Percentiles rank a stretch among this genome's conserved stretches.
These are phyloP conservation scores for Ceratosolen solmsi DNA, from an alignment of 1,140 invertebrate species.

Conservation along the genomic window DNA sequence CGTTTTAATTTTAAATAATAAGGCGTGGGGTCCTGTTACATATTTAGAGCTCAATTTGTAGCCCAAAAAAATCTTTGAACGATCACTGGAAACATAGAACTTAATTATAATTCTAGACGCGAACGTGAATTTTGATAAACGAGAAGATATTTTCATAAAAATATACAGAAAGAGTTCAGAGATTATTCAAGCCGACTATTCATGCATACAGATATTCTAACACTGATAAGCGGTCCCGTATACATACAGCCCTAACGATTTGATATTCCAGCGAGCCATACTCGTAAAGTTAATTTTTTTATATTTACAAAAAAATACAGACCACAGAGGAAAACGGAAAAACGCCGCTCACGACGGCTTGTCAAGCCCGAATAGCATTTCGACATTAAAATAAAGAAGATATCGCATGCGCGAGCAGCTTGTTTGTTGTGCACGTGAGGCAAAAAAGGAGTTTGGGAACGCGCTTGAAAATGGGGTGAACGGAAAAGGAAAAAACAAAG, in stretches of 20 bases:
- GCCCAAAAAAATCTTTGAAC: neutral
- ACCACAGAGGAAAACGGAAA: conserved; percentile 12
- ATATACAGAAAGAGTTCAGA: conserved; percentile 1
- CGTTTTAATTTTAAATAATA: neutral
- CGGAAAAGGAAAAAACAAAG: neutral
- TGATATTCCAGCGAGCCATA: conserved; percentile 8
- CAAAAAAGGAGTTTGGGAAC: neutral
- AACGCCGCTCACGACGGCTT: neutral
- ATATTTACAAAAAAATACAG: conserved; percentile 11
- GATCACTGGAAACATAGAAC: neutral
- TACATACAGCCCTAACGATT: conserved; percentile 8
- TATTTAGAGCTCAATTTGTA: neutral
- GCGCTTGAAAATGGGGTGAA: neutral
- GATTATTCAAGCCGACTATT: conserved; percentile 10
- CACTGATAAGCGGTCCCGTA: neutral
- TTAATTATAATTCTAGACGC: neutral
- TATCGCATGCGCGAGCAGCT: conserved; percentile 35
- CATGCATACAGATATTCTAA: conserved; percentile 16
- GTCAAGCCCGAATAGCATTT: neutral
- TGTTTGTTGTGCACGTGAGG: neutral
- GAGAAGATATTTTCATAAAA: conserved; percentile 18
- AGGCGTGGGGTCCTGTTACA: neutral
- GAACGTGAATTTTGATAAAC: conserved; percentile 5
- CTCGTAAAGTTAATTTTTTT: conserved; percentile 30
- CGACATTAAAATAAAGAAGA: conserved; percentile 45